Evolutionary conservation across 2,113 vertebrate species (phyloP).

Genomic region (Petaurus breviceps): DNA sequence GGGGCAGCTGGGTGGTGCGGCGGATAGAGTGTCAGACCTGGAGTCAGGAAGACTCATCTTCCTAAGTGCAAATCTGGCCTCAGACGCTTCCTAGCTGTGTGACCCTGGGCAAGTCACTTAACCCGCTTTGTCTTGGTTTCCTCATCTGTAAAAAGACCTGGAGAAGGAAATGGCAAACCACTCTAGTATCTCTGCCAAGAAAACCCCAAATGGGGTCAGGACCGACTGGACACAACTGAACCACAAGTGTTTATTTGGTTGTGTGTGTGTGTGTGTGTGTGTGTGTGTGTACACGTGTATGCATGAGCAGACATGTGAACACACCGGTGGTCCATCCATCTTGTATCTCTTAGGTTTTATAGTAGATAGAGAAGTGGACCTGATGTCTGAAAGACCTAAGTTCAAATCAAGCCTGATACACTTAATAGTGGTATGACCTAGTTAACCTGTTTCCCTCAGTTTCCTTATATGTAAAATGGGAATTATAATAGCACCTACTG

Average conservation of each 20-base stretch:
- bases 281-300: neutral
- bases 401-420: neutral
- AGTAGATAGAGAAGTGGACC: neutral
- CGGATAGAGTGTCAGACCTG: neutral
- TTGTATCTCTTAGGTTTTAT: neutral
- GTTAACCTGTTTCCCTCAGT: neutral
- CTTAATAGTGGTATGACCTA: neutral
- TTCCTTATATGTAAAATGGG: neutral
- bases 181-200: neutral
- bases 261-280: neutral
- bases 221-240: neutral
- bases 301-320: too few relatives aligned
- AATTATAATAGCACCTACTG: neutral
- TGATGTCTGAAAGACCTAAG: neutral
- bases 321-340: too few relatives aligned
- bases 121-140: neutral
- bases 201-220: neutral
- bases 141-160: neutral
- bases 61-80: neutral
- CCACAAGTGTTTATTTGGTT: neutral
- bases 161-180: neutral
- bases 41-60: neutral
- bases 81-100: neutral
- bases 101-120: neutral
- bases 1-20: neutral